Evolutionary conservation across 2,888 invertebrate species (phyloP).

Genomic region (Bellardia bayeri): DNA sequence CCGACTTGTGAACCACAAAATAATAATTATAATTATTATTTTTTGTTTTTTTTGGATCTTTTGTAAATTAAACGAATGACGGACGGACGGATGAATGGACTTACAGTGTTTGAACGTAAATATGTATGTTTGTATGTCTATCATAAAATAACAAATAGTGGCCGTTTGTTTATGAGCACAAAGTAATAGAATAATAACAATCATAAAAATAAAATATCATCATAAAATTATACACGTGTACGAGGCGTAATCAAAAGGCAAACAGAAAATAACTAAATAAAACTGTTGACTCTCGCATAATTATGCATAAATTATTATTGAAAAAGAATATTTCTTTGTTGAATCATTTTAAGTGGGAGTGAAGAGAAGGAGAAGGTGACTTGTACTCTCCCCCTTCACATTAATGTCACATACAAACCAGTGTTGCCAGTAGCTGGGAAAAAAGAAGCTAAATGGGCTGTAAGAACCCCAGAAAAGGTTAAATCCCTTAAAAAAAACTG

Average conservation of each 20-base stretch:
- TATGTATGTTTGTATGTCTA: neutral
- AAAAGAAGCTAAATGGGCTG: too few species aligned
- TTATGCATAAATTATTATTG: conserved; percentile 20
- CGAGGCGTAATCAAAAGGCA: neutral
- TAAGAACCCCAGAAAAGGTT: too few species aligned
- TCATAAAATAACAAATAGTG: conserved; percentile 53
- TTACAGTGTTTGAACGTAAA: neutral
- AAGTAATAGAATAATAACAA: conserved; percentile 62
- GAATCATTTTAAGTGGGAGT: neutral
- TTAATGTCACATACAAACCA: too few species aligned
- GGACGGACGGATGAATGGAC: neutral
- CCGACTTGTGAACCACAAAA: conserved; percentile 61
- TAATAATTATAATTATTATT: conserved; percentile 48
- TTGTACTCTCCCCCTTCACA: neutral
- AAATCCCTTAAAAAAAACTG: too few species aligned
- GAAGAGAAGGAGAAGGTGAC: neutral
- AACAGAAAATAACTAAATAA: conserved; percentile 7
- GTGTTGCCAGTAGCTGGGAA: too few species aligned
- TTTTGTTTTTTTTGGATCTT: conserved; percentile 66
- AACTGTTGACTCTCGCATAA: conserved; percentile 23
- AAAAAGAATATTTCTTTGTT: neutral
- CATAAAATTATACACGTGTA: conserved; percentile 28
- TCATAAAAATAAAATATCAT: conserved; percentile 56
- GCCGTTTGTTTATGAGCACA: conserved; percentile 55
- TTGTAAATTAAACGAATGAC: conserved; percentile 33